Conservation (phyloP, 2,113 vertebrate species). For the Conger conger region DNA sequence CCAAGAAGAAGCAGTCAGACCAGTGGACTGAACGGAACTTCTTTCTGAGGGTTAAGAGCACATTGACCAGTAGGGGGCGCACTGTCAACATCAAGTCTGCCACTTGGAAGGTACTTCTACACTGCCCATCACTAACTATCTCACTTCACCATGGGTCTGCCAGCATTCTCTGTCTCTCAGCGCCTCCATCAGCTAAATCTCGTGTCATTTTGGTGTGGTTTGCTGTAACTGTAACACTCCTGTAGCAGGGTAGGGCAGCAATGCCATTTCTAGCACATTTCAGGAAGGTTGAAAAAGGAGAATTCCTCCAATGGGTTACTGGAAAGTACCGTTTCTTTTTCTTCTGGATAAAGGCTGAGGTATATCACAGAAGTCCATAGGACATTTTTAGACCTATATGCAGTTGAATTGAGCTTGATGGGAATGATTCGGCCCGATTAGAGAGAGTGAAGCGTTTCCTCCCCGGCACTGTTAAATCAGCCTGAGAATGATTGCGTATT, state of each 20-base stretch:
- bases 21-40: conserved; percentile 62
- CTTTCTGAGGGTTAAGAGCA: conserved; percentile 83
- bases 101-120: conserved; percentile 75
- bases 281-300: too few species aligned
- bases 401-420: too few species aligned
- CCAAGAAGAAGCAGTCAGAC: conserved; percentile 58
- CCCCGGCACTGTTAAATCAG: too few species aligned
- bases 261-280: not conserved
- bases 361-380: too few species aligned
- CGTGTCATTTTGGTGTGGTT: not conserved
- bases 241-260: not conserved
- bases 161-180: not conserved
- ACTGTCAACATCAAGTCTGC: conserved; percentile 85
- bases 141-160: not conserved
- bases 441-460: too few species aligned
- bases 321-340: too few species aligned
- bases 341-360: too few species aligned
- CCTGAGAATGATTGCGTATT: not conserved
- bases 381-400: too few species aligned
- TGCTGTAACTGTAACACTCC: not conserved
- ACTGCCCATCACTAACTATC: not conserved
- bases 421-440: not conserved
- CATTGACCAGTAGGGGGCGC: conserved; percentile 77
- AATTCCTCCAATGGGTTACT: too few species aligned
- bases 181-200: not conserved